Evolutionary conservation across 2,113 vertebrate genomes (phyloP), one percentile per base, ranked within the genome.

Genomic region (Sinosuthora webbiana): DNA sequence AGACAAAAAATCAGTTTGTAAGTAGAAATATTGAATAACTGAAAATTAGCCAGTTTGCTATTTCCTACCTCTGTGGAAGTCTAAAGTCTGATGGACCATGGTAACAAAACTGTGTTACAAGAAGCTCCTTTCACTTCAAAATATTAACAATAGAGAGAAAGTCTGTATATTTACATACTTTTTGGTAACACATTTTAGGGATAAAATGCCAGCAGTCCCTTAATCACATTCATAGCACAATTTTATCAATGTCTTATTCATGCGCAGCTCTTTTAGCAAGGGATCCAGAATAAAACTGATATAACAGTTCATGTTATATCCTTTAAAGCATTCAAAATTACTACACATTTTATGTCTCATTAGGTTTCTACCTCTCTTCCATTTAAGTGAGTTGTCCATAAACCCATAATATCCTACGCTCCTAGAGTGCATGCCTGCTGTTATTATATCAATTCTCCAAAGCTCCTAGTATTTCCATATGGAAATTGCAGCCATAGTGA

Each of bases 401-500:
- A 90, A 73, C 11, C 24, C 6, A 1, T 73, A 84, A 75, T 64
- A 57, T 52, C 21, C 31, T 37, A 19, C 5, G 90, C 28, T 92
- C 82, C 67, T 44, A 41, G 50, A 52, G 35, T 88, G 52, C 25
- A 37, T 44, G 42, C 82, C 24, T 93, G 74, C 50, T 90, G 74
- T 83, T 83, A 68, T 75, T 56, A 30, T 49, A 70, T 68, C 37
- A 70, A 2, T 59, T 85, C 42, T 80, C 70, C 60, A 88, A 70
- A 91, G 63, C 27, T 95, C 24, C 30, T 55, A 20, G 30, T 80
- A 92, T 80, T 94, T 96, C 27, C 47, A 90, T 86, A 91, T 94
- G 71, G 15, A 94, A 92, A 96, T 89, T 86, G 15, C 15, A 93
- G 35, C 15, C 35, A 74, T 45, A n/a, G 47, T 70, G n/a, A 13